A percentile compares a stretch with the other conserved stretches of the same genome.
Evolutionary conservation across 2,113 vertebrate species (phyloP).

Genomic region (Bujurquina vittata): DNA sequence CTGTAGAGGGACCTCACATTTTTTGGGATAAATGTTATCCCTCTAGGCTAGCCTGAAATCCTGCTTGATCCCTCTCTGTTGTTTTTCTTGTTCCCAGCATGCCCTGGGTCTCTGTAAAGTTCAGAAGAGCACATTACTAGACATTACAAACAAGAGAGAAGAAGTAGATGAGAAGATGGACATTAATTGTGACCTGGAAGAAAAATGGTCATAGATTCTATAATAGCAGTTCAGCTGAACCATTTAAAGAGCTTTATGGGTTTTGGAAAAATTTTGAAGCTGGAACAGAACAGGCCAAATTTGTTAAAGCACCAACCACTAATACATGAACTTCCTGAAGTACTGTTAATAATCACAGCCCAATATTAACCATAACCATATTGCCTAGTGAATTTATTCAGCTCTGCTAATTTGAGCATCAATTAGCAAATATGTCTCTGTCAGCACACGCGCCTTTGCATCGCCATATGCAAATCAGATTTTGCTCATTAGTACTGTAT

Average conservation of each 20-base stretch:
- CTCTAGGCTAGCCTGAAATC: neutral
- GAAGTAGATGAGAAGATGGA: neutral
- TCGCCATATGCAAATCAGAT: neutral
- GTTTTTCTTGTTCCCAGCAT: neutral
- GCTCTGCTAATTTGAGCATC: neutral
- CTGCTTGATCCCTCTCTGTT: neutral
- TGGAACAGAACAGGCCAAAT: neutral
- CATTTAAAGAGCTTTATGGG: neutral
- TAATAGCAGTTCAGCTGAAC: neutral
- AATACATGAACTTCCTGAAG: neutral
- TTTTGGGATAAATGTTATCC: conserved; percentile 1
- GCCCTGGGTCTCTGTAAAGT: neutral
- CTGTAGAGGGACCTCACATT: neutral
- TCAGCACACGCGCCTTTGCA: neutral
- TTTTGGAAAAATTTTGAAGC: neutral
- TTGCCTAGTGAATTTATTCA: neutral
- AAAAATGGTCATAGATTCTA: neutral
- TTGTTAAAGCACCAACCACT: neutral
- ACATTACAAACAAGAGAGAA: neutral
- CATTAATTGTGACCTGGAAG: neutral
- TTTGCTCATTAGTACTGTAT: conserved; percentile 14
- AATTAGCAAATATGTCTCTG: conserved; percentile 6
- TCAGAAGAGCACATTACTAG: neutral
- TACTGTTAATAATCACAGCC: neutral
- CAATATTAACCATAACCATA: neutral